These are phyloP conservation scores for Galeopsomyia nigrocyanea DNA, from an alignment of 2,888 invertebrate species.

Conservation along the genomic window DNA sequence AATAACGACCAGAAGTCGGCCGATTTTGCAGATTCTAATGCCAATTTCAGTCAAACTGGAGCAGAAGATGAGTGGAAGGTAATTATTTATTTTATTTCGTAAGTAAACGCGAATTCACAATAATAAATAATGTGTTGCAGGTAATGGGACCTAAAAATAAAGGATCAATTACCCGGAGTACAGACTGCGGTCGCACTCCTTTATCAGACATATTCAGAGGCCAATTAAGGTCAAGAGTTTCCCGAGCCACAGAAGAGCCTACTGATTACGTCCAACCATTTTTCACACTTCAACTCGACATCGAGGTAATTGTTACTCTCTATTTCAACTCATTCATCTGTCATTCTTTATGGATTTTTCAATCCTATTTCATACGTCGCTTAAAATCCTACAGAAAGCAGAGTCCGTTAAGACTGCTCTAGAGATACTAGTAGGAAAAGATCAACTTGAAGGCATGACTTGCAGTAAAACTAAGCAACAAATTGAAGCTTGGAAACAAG, in stretches of 20 bases:
- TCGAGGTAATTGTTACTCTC: constrained; percentile 76
- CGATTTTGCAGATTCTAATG: constrained; percentile 58
- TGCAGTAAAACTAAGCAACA: constrained; percentile 85
- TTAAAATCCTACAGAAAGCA: constrained; percentile 75
- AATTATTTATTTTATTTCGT: constrained; percentile 10
- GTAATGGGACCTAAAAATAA: constrained; percentile 91
- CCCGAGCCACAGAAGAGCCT: constrained; percentile 80
- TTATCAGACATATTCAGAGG: constrained; percentile 95
- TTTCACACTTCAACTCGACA: constrained; percentile 94
- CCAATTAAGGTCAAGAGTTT: constrained; percentile 86
- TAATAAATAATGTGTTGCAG: constrained; percentile 63
- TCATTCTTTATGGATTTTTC: background rate
- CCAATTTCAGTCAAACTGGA: constrained; percentile 70
- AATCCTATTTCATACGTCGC: background rate
- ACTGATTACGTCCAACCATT: constrained; percentile 96
- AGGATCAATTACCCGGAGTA: constrained; percentile 88
- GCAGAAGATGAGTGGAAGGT: constrained; percentile 80
- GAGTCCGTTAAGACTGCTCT: constrained; percentile 88
- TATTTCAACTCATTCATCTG: background rate
- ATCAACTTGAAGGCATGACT: constrained; percentile 88
- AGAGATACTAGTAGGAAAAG: constrained; percentile 87
- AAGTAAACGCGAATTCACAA: constrained; percentile 5
- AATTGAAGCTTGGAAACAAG: constrained; percentile 91
- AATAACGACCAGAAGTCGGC: constrained; percentile 56
- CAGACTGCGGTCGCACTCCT: constrained; percentile 86